Conservation (phyloP, 2,797 vertebrate genomes). For the Apodemus agrarius region DNA sequence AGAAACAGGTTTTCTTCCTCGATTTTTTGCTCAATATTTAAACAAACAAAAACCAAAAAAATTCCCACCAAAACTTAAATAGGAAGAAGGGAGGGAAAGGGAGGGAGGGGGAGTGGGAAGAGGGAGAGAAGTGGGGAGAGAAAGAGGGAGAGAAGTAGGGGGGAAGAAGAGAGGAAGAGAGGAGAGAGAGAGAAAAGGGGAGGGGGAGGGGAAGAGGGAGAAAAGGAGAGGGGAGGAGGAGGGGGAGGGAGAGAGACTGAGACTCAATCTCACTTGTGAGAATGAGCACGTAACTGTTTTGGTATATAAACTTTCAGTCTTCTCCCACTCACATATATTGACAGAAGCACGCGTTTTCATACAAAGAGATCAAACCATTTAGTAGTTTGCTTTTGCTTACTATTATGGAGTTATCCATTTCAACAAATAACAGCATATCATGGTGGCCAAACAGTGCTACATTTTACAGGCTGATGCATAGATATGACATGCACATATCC, state of each 20-base stretch:
- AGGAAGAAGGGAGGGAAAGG: background rate
- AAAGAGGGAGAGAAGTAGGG: rapidly evolving
- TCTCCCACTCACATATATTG: background rate
- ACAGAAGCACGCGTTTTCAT: background rate
- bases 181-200: rapidly evolving
- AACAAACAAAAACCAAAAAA: background rate
- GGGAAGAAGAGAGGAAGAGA: no score
- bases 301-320: background rate
- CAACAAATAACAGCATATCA: background rate
- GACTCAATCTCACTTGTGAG: background rate
- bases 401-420: background rate
- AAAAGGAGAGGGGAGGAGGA: no score
- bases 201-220: background rate
- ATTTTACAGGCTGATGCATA: background rate
- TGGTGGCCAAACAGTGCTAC: background rate
- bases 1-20: background rate
- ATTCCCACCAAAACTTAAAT: background rate
- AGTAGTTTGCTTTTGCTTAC: background rate
- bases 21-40: background rate
- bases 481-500: background rate
- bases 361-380: background rate
- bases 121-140: no score
- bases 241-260: background rate
- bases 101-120: background rate
- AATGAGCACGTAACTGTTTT: conserved; percentile 13